A percentile compares a stretch with the other conserved stretches of the same genome.
These are phyloP conservation scores for Xiphorhynchus erythropygius DNA, from an alignment of 2,797 vertebrate species.

Conservation along the genomic window DNA sequence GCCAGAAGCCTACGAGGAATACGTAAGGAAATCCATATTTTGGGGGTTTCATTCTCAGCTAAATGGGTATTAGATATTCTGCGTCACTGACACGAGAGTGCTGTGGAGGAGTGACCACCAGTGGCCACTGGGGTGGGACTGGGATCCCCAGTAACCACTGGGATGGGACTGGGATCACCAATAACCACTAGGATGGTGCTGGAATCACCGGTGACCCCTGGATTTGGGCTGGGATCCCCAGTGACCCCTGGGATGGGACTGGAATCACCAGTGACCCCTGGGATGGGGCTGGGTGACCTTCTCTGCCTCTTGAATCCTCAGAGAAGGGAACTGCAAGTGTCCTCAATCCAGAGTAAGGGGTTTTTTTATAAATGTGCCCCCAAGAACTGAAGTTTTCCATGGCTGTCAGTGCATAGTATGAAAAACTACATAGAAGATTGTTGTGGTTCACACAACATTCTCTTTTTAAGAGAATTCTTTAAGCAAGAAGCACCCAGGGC, in stretches of 20 bases:
- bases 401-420: fast-evolving
- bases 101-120: neutral
- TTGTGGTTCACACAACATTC: fast-evolving
- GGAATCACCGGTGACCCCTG: neutral
- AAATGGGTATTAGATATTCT: fast-evolving
- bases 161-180: neutral
- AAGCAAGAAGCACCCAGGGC: neutral
- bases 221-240: neutral
- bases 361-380: neutral
- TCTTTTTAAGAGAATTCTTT: neutral
- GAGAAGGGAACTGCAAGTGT: neutral
- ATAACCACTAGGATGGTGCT: neutral
- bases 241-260: fast-evolving
- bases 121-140: neutral
- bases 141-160: neutral
- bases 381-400: neutral
- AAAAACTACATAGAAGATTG: neutral
- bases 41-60: neutral
- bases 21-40: slow-evolving; percentile 80
- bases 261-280: neutral
- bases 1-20: slow-evolving; percentile 90
- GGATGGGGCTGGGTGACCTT: neutral
- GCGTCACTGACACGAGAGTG: neutral
- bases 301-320: neutral
- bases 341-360: neutral